A percentile compares a stretch with the other conserved stretches of the same genome.
Conservation (phyloP, 1,140 invertebrate genomes). For the Carposina sasakii region DNA sequence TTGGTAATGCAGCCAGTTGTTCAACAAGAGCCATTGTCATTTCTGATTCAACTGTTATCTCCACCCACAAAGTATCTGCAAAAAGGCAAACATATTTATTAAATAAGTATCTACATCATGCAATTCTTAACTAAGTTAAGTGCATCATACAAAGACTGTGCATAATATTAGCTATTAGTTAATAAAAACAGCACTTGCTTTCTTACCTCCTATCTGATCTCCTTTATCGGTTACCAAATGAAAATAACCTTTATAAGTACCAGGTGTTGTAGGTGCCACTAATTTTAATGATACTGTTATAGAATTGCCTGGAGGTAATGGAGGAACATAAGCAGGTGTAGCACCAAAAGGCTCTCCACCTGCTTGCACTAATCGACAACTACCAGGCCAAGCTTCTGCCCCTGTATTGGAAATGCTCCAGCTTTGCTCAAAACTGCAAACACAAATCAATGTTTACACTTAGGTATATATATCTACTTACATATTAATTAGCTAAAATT, state of each 20-base stretch:
- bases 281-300: slow-evolving; percentile 55
- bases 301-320: slow-evolving; percentile 51
- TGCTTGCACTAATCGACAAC: slow-evolving; percentile 56
- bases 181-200: no score
- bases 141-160: no score
- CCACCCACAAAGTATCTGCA: slow-evolving; percentile 61
- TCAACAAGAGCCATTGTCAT: slow-evolving; percentile 62
- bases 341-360: slow-evolving; percentile 52
- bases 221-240: slow-evolving; percentile 59
- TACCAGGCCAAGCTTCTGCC: slow-evolving; percentile 56
- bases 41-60: slow-evolving; percentile 62
- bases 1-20: slow-evolving; percentile 59
- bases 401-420: slow-evolving; percentile 68
- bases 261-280: slow-evolving; percentile 45
- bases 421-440: slow-evolving; percentile 65
- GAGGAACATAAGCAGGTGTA: slow-evolving; percentile 44
- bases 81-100: no score
- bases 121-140: no score
- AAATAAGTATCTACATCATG: no score
- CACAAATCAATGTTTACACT: no score
- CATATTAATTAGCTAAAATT: no score
- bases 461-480: no score
- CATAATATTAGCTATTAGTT: no score
- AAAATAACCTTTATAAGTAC: slow-evolving; percentile 54
- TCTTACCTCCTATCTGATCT: slow-evolving; percentile 59